phyloP scores from a whole-genome alignment of 2,888 invertebrate genomes.

The Gymnoscelis rufifasciata region DNA sequence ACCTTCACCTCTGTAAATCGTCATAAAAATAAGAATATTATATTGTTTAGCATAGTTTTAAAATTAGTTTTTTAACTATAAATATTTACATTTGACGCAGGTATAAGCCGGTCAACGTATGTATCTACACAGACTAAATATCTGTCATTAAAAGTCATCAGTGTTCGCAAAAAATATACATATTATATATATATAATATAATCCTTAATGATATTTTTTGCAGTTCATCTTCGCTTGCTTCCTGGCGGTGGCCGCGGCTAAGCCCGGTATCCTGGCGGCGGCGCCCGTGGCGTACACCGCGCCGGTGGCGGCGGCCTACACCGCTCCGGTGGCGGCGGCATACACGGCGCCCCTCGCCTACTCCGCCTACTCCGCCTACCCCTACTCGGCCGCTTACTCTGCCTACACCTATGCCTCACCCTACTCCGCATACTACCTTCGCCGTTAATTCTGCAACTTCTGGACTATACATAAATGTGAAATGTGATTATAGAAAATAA shows the following conservation, averaged over 20 bases:
- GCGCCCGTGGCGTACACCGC: constrained; percentile 44
- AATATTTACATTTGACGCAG: too few relatives aligned
- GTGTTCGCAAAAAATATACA: too few relatives aligned
- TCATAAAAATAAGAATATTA: too few relatives aligned
- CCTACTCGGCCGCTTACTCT: constrained; percentile 41
- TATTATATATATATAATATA: too few relatives aligned
- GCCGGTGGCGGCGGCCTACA: constrained; percentile 39
- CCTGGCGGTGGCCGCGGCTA: constrained; percentile 59
- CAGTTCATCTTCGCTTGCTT: constrained; percentile 62
- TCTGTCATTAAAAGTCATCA: too few relatives aligned
- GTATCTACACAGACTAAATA: too few relatives aligned
- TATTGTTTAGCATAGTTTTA: too few relatives aligned
- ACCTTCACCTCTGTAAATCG: too few relatives aligned
- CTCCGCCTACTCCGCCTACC: constrained; percentile 42
- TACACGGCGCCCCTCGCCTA: constrained; percentile 43
- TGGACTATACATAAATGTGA: background rate
- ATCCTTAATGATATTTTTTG: constrained; percentile 8
- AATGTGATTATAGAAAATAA: constrained; percentile 10
- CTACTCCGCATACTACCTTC: constrained; percentile 46
- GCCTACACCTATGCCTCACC: constrained; percentile 18
- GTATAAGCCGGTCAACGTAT: too few relatives aligned
- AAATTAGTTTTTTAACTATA: too few relatives aligned
- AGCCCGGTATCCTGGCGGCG: constrained; percentile 47
- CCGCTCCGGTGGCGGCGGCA: constrained; percentile 43
- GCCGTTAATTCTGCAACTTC: constrained; percentile 25